These are phyloP conservation scores for Hyles lineata DNA, from an alignment of 2,888 invertebrate species.

Conservation along the genomic window DNA sequence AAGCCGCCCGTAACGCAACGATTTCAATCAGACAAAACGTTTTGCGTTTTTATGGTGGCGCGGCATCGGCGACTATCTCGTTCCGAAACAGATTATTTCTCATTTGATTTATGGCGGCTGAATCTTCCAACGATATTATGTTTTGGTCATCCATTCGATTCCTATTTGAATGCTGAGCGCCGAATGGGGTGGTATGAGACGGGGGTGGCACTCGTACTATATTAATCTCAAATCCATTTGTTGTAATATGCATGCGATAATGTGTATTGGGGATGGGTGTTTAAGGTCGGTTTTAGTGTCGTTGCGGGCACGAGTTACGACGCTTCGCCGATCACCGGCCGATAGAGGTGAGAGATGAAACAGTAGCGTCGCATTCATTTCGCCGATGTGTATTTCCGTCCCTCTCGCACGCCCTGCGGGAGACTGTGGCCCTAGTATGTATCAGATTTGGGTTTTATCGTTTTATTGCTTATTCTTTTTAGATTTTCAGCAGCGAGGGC, in stretches of 20 bases:
- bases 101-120: constrained; percentile 85
- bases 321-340: constrained; percentile 79
- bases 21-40: constrained; percentile 85
- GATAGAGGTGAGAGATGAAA: constrained; percentile 86
- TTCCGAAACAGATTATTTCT: constrained; percentile 85
- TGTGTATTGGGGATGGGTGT: constrained; percentile 57
- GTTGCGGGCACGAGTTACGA: constrained; percentile 74
- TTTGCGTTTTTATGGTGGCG: constrained; percentile 84
- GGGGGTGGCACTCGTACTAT: constrained; percentile 83
- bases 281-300: constrained; percentile 73
- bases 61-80: constrained; percentile 81
- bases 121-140: constrained; percentile 85
- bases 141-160: constrained; percentile 86
- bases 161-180: constrained; percentile 85
- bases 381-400: constrained; percentile 76
- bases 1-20: constrained; percentile 73
- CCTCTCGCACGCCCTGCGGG: constrained; percentile 77
- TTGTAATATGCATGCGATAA: constrained; percentile 78
- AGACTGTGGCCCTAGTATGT: constrained; percentile 81
- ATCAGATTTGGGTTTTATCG: constrained; percentile 85
- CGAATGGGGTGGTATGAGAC: constrained; percentile 82
- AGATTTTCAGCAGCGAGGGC: constrained; percentile 84
- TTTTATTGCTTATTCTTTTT: constrained; percentile 86
- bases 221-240: constrained; percentile 85
- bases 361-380: constrained; percentile 84